Percentiles rank a stretch among this genome's conserved stretches.
Conservation (phyloP, 2,888 invertebrate species). For the Agonopterix heracliana region DNA sequence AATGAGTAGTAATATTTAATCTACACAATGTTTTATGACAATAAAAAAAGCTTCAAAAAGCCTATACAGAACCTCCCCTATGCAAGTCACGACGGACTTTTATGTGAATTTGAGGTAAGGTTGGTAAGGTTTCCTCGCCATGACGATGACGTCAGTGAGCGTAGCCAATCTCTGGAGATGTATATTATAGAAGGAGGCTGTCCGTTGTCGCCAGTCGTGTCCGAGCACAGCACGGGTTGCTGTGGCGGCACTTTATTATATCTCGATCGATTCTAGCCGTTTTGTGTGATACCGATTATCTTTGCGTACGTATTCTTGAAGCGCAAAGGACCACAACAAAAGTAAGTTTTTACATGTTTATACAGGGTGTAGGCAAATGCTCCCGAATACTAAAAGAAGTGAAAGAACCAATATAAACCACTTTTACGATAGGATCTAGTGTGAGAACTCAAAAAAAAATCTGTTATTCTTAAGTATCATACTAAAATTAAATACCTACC, state of each 20-base stretch:
- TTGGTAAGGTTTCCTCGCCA: too few species aligned
- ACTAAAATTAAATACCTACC: too few species aligned
- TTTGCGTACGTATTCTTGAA: neutral
- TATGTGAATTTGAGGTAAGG: too few species aligned
- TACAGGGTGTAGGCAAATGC: neutral
- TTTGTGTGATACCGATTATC: conserved; percentile 9
- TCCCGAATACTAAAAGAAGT: neutral
- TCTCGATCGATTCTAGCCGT: conserved; percentile 7
- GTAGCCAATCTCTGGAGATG: too few species aligned
- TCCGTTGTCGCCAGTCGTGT: neutral
- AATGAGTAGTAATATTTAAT: too few species aligned
- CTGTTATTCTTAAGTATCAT: neutral
- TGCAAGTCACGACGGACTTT: too few species aligned
- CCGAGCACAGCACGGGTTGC: neutral
- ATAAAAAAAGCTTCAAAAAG: too few species aligned
- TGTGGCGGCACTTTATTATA: neutral
- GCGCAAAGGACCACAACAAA: neutral
- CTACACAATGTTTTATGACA: too few species aligned
- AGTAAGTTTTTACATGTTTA: neutral
- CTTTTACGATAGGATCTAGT: neutral
- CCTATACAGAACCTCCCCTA: too few species aligned
- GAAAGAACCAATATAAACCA: neutral
- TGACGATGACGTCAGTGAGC: too few species aligned
- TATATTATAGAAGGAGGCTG: too few species aligned
- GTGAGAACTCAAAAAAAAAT: neutral